Base-by-base conservation (phyloP, 2,797 vertebrate species). In the Leptoclinus maculatus region DNA sequence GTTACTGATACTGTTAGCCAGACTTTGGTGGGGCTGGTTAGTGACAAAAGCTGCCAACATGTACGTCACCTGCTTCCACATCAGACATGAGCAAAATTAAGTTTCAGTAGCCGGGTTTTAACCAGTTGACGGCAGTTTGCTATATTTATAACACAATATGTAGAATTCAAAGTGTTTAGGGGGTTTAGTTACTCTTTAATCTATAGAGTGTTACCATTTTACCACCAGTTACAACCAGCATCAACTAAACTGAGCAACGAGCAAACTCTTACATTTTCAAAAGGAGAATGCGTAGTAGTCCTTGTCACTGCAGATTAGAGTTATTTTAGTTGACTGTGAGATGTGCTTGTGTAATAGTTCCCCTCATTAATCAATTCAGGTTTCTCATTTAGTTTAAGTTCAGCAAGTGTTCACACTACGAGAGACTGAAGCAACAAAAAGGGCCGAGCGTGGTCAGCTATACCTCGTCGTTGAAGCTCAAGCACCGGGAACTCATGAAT, bases 31-130 rank as follows among this genome's bases (percentile, higher is more conserved):
- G 43, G 43, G 43, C 6, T 45, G 16, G 43, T 19, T 17, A 45
- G 16, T 45, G 16, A 19, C 16, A 7, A 6, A 45, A 19, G 43
- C 16, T 45, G 43, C 43, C 43, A 17, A 4, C 43, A 45, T 19
- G 7, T 7, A 19, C 5, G 19, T 49, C 47, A 21, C 45, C 45
- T 47, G 19, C 45, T 47, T 7, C 7, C 5, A 47, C 19, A 21
- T 47, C 17, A 21, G 19, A 19, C 45, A 10, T 2, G 0, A 47
- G 45, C 19, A 2, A 17, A 6, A 17, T 6, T 2, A 0, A 2
- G 17, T 17, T 43, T 17, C 41, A 43, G 17, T 17, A 21, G 45
- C 19, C 19, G 45, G 19, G 19, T 47, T 47, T 47, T 2, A 47
- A 47, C 45, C 19, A 49, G 45, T 21, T 8, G 45, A 47, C 19